Evolutionary conservation across 2,888 invertebrate species (phyloP), one percentile per base, ranked within the genome.

Genomic region (Blomia tropicalis): DNA sequence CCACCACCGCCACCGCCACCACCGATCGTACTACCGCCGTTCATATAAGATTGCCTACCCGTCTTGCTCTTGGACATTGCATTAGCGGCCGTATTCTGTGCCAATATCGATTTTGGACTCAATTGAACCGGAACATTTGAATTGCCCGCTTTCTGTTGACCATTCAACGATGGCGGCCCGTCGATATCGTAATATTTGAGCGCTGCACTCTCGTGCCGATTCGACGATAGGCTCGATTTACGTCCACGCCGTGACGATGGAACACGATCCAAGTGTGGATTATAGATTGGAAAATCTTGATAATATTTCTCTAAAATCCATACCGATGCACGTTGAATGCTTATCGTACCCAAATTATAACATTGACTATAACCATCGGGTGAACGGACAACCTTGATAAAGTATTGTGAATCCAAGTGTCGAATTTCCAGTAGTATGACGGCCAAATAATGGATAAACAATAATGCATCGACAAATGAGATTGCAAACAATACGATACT

Each of bases 161-260:
- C 22, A 25, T 56, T 56, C 11, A 2, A 11, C 4, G 32, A 19
- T 22, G 25, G 25, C 1, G 56, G 56, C 17, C 29, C 65, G 72
- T 98, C 96, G 5, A 98, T 90, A 74, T 96, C 92, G 75, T 98
- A 98, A 73, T 95, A 90, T 75, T 98, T 98, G 72, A 92, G 91
- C 73, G 72, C 67, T 3, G 64, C 41, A 25, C 54, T 54, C 23
- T 56, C 43, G n/a, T 51, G 47, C 29, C 61, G 47, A n/a, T n/a
- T n/a, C 36, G 62, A 62, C 3, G 22, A 56, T 23, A 43, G 14
- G n/a, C 61, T 32, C 51, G 56, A 58, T 43, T 56, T 62, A 5
- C 62, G 41, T 14, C 56, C 47, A 14, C 58, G 53, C 27, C 68
- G 66, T n/a, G n/a, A n/a, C 7, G 69, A 68, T 7, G 91, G 90